Percentiles rank a stretch among this genome's conserved stretches.
Evolutionary conservation across 2,797 vertebrate species (phyloP).

Genomic region (Onychomys leucogaster): DNA sequence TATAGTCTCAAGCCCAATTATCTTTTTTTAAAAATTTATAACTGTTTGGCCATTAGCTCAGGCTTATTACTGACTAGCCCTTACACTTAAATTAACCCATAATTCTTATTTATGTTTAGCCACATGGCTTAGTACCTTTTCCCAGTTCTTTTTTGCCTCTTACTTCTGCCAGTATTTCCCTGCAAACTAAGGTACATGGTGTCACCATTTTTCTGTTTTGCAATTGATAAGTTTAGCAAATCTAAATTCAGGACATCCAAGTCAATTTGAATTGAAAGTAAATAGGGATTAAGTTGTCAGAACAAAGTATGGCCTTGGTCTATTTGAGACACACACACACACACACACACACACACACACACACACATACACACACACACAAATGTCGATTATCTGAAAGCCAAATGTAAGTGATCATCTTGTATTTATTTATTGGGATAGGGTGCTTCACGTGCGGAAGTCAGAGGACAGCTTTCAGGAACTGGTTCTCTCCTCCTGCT

Average conservation of each 20-base stretch:
- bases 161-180: conserved; percentile 16
- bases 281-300: neutral
- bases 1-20: neutral
- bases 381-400: conserved; percentile 38
- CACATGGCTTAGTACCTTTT: too few relatives aligned
- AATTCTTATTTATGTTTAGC: too few relatives aligned
- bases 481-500: neutral
- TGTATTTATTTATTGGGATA: neutral
- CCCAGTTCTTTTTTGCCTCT: too few relatives aligned
- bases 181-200: neutral
- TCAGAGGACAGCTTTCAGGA: neutral
- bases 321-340: neutral
- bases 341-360: neutral
- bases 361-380: neutral
- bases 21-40: too few relatives aligned
- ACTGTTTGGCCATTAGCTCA: too few relatives aligned
- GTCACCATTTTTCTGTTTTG: neutral
- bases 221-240: conserved; percentile 15
- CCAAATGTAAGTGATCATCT: conserved; percentile 27
- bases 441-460: neutral
- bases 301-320: neutral
- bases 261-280: conserved; percentile 17
- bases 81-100: too few relatives aligned
- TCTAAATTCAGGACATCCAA: neutral
- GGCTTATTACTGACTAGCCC: too few relatives aligned